Evolutionary conservation across 2,888 invertebrate genomes (phyloP).

Genomic region (Sarcophaga caerulescens): DNA sequence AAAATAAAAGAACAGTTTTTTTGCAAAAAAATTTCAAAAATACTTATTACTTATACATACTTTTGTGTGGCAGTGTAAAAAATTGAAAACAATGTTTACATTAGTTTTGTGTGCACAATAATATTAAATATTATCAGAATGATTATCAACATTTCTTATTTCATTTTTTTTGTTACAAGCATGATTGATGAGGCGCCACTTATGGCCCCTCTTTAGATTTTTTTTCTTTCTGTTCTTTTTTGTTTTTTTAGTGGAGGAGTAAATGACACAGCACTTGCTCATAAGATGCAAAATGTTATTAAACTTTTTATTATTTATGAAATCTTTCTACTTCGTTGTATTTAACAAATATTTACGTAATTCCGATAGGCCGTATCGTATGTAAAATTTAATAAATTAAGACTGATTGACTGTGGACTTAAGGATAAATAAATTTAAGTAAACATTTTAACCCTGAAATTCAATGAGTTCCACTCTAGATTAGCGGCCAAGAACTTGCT

Average conservation of each 20-base stretch:
- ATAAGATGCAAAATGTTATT: slow-evolving; percentile 4
- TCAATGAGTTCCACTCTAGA: not conserved
- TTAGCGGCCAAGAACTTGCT: not conserved
- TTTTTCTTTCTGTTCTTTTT: not conserved
- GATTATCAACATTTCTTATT: slow-evolving; percentile 31
- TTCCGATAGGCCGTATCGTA: slow-evolving; percentile 1
- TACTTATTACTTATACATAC: not conserved
- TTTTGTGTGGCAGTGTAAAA: slow-evolving; percentile 17
- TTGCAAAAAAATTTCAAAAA: too few species aligned
- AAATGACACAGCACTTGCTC: not conserved
- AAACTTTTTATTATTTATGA: not conserved
- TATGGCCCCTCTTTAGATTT: slow-evolving; percentile 11
- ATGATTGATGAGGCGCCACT: slow-evolving; percentile 67
- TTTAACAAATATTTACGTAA: not conserved
- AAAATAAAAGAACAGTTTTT: too few species aligned
- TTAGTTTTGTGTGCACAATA: not conserved
- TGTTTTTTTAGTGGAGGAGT: not conserved
- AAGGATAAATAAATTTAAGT: slow-evolving; percentile 59
- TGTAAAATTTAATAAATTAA: slow-evolving; percentile 32
- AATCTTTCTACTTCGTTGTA: not conserved
- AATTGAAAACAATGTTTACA: not conserved
- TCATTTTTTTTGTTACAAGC: slow-evolving; percentile 42
- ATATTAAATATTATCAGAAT: slow-evolving; percentile 39
- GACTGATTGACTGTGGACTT: slow-evolving; percentile 14
- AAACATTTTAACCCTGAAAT: slow-evolving; percentile 55